Base-by-base conservation (phyloP, 1,140 invertebrate species). In the Habropoda laboriosa region DNA sequence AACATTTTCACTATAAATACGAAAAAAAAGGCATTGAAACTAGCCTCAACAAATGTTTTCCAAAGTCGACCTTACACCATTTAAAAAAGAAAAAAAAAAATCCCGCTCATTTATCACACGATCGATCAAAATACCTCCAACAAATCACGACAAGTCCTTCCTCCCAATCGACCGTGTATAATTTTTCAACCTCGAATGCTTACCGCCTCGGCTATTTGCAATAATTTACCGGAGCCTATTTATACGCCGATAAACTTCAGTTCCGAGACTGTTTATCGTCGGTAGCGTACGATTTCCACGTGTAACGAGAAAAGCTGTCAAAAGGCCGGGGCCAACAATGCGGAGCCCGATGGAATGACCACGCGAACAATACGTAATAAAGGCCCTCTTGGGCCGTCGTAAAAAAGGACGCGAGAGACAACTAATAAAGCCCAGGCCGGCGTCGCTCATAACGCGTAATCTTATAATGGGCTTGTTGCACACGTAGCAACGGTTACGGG, bases 391-490 rank as follows among this genome's bases (percentile, higher is more conserved):
- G 30, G 66, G 58, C 30, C 51, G 55, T 63, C 74, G 68, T 82
- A 74, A 83, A 83, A 75, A 79, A 57, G 35, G 63, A 57, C 10
- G 38, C 73, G 10, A 64, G 55, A 81, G 79, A 85, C 51, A 84
- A 84, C 68, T 81, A 84, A 85, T 81, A 84, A 84, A 84, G 73
- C 45, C 40, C n/a, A n/a, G n/a, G 13, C 53, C 35, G 30, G 0
- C 42, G 16, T 2, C 21, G 30, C 72, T 74, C 78, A 82, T 88
- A 85, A 89, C 80, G 70, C 76, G 73, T 91, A 90, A 88, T 89
- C 88, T 81, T 83, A 88, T 90, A 90, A 90, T 86, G 82, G 87
- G 77, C 84, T 82, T 79, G 89, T 89, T 88, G 85, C 81, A 87
- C 88, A 87, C 86, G 87, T 81, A 87, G 61, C 76, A n/a, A 35